These are phyloP conservation scores for Papilio helenus DNA, from an alignment of 1,140 invertebrate genomes.

Conservation along the genomic window DNA sequence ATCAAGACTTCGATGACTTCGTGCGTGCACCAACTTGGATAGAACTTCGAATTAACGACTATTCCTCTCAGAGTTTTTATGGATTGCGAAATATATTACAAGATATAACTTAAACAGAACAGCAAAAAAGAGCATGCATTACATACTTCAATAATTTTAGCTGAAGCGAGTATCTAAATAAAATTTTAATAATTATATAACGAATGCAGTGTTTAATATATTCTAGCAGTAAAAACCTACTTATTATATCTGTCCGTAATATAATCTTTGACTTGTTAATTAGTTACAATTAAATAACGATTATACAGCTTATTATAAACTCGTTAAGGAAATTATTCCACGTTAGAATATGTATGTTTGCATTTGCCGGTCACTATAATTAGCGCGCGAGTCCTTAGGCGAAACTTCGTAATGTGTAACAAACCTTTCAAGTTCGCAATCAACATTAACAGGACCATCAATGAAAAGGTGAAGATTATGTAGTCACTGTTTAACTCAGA, in stretches of 20 bases:
- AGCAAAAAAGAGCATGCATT: too few species aligned
- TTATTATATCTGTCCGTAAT: background rate
- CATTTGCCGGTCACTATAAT: background rate
- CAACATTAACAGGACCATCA: background rate
- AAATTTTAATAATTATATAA: too few species aligned
- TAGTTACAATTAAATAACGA: conserved; percentile 11
- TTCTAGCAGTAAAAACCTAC: background rate
- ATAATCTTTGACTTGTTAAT: conserved; percentile 8
- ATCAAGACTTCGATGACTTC: background rate
- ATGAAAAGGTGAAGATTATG: background rate
- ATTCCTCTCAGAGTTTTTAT: background rate
- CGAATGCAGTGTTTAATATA: background rate
- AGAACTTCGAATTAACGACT: background rate
- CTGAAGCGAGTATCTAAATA: background rate
- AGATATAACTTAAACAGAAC: too few species aligned
- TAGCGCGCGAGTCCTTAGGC: background rate
- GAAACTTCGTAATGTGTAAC: background rate
- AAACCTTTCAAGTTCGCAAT: background rate
- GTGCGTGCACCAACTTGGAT: background rate
- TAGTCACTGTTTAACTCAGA: background rate
- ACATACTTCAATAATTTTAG: background rate
- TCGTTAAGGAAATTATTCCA: conserved; percentile 8
- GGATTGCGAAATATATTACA: background rate
- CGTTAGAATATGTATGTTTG: conserved; percentile 1
- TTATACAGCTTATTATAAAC: background rate